A percentile compares a stretch with the other conserved stretches of the same genome.
Conservation (phyloP, 2,797 vertebrate genomes). For the Pseudopleuronectes americanus region DNA sequence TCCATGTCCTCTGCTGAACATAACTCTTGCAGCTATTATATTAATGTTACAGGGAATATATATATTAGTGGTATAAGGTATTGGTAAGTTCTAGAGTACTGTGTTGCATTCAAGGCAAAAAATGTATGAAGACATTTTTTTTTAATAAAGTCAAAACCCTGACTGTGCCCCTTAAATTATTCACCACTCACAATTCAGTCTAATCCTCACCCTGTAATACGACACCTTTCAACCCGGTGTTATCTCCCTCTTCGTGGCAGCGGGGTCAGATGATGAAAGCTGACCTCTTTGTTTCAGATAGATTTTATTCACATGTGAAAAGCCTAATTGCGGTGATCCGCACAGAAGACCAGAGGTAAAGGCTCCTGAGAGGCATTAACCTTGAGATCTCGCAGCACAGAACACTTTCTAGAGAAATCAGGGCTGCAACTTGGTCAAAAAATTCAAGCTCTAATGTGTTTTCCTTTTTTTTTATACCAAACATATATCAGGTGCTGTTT, state of each 20-base stretch:
- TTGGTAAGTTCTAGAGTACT: background rate
- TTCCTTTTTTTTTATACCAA: slow-evolving; percentile 21
- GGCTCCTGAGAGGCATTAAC: slow-evolving; percentile 72
- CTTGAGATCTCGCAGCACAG: slow-evolving; percentile 59
- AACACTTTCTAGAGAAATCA: slow-evolving; percentile 46
- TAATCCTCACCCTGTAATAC: slow-evolving; percentile 37
- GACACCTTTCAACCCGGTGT: slow-evolving; percentile 62
- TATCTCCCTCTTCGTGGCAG: slow-evolving; percentile 54
- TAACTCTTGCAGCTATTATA: background rate
- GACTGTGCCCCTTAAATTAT: slow-evolving; percentile 48
- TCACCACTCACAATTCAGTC: slow-evolving; percentile 35
- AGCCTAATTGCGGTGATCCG: slow-evolving; percentile 71
- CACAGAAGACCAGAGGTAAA: slow-evolving; percentile 68
- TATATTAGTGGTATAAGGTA: background rate
- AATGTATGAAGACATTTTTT: slow-evolving; percentile 21
- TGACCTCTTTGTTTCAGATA: slow-evolving; percentile 69
- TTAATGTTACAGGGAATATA: background rate
- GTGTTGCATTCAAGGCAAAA: background rate
- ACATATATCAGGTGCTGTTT: slow-evolving; percentile 9
- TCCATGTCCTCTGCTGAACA: background rate
- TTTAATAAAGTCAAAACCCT: slow-evolving; percentile 47
- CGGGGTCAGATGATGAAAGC: slow-evolving; percentile 66
- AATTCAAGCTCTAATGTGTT: slow-evolving; percentile 28
- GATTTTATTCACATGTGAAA: slow-evolving; percentile 72
- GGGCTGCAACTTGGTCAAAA: slow-evolving; percentile 1